These are phyloP conservation scores for Lochmaea capreae DNA, from an alignment of 2,888 invertebrate genomes.

Conservation along the genomic window DNA sequence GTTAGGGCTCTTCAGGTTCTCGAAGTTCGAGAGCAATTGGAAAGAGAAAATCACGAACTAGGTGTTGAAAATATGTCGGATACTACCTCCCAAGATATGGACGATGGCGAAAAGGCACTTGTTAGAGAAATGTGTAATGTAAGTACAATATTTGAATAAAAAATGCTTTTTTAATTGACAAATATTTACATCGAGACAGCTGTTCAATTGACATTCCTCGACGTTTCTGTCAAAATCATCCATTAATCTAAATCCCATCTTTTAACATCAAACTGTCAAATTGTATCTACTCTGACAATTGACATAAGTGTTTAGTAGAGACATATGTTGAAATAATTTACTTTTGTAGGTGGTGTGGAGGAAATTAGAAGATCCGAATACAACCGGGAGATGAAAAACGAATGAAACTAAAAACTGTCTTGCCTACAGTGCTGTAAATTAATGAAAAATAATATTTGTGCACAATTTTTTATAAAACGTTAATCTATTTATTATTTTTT, in stretches of 20 bases:
- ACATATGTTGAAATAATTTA: not conserved
- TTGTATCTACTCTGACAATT: no score
- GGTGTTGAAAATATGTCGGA: slow-evolving; percentile 56
- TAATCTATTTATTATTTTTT: slow-evolving; percentile 29
- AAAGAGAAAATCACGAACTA: slow-evolving; percentile 70
- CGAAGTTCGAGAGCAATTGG: slow-evolving; percentile 90
- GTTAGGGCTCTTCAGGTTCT: slow-evolving; percentile 82
- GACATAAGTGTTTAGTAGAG: not conserved
- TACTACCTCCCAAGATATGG: slow-evolving; percentile 72
- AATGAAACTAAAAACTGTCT: slow-evolving; percentile 23
- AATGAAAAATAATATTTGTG: no score
- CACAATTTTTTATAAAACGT: not conserved
- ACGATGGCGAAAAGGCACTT: slow-evolving; percentile 91
- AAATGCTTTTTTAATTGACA: not conserved
- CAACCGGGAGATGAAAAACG: slow-evolving; percentile 48
- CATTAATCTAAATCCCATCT: no score
- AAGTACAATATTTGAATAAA: slow-evolving; percentile 58
- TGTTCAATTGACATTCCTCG: no score
- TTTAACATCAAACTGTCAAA: no score
- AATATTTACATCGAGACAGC: no score
- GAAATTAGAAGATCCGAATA: slow-evolving; percentile 84
- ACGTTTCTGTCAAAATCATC: no score
- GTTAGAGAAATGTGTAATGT: slow-evolving; percentile 96
- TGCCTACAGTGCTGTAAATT: slow-evolving; percentile 24
- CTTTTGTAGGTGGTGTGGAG: slow-evolving; percentile 83